A percentile compares a stretch with the other conserved stretches of the same genome.
Conservation (phyloP, 1,140 invertebrate species). For the Temnothorax longispinosus region DNA sequence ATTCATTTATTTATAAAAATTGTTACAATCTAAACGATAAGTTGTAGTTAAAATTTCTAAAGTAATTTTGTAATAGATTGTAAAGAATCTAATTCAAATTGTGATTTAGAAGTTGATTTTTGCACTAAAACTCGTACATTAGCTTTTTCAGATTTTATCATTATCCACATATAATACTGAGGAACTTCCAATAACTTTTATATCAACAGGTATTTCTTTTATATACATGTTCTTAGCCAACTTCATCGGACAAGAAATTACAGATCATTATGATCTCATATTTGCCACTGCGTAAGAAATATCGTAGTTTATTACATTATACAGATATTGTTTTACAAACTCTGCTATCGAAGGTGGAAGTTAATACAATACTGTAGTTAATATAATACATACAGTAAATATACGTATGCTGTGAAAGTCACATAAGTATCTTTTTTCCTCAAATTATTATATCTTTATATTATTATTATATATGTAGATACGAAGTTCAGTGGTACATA, state of each 20-base stretch:
- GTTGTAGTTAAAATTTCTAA: too few relatives aligned
- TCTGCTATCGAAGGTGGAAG: neutral
- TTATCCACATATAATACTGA: too few relatives aligned
- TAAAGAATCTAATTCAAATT: too few relatives aligned
- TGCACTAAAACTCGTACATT: neutral
- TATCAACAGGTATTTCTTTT: too few relatives aligned
- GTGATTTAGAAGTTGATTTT: too few relatives aligned
- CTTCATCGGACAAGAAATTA: conserved; percentile 8
- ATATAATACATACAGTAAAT: neutral
- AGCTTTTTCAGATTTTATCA: neutral
- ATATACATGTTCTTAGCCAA: neutral
- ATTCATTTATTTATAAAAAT: too few relatives aligned
- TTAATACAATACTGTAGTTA: too few relatives aligned
- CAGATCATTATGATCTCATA: neutral
- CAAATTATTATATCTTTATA: neutral
- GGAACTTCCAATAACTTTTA: neutral
- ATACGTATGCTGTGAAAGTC: neutral
- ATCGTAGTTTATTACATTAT: neutral
- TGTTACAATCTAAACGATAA: too few relatives aligned
- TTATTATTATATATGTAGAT: neutral
- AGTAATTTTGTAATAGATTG: neutral
- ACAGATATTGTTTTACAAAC: neutral
- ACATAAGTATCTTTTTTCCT: neutral
- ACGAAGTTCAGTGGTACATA: neutral
- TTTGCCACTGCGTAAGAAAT: conserved; percentile 10